Percentiles rank a stretch among this genome's conserved stretches.
Evolutionary conservation across 2,888 invertebrate genomes (phyloP).

Genomic region (Drosophila cognata): DNA sequence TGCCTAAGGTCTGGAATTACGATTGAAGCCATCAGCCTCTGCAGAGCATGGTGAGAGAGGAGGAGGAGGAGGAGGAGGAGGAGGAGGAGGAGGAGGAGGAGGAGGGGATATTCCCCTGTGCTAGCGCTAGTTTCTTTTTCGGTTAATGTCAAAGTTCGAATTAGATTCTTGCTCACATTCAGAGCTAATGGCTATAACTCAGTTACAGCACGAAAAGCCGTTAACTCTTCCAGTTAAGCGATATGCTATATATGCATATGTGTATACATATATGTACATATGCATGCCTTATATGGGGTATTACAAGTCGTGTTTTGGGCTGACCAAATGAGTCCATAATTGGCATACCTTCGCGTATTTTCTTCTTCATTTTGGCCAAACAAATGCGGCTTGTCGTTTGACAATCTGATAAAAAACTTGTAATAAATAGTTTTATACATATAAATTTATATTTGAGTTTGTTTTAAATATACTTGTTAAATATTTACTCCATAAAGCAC

Average conservation of each 20-base stretch:
- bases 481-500: not conserved
- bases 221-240: conserved; percentile 62
- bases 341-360: conserved; percentile 50
- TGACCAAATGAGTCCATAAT: conserved; percentile 52
- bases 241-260: conserved; percentile 18
- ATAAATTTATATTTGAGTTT: not conserved
- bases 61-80: too few species aligned
- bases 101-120: not conserved
- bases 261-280: not conserved
- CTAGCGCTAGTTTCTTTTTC: conserved; percentile 1
- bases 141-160: conserved; percentile 74
- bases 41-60: not conserved
- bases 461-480: not conserved
- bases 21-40: conserved; percentile 8
- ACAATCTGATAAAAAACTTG: not conserved
- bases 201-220: conserved; percentile 25
- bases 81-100: too few species aligned
- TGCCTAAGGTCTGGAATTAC: conserved; percentile 21
- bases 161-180: not conserved
- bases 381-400: not conserved
- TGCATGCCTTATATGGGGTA: conserved; percentile 14
- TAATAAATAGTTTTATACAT: not conserved
- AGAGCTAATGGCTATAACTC: not conserved
- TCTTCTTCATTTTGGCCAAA: conserved; percentile 10
- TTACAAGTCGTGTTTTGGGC: conserved; percentile 19